Evolutionary conservation across 1,140 invertebrate genomes (phyloP).

Genomic region (Mizuhopecten yessoensis): DNA sequence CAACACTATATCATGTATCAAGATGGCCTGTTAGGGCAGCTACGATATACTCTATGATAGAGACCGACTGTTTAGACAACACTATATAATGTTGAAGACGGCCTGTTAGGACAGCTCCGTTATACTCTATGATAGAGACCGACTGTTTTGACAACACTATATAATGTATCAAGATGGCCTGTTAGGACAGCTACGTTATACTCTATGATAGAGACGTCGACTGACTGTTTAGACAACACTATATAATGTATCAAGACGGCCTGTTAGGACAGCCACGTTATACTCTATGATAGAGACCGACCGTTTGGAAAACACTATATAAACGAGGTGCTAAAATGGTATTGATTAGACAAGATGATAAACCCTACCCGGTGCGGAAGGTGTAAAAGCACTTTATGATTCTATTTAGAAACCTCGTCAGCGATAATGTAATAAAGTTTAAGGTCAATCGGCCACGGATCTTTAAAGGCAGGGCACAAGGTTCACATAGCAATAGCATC

Average conservation of each 20-base stretch:
- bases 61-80: no score
- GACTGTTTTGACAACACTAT: no score
- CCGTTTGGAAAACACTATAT: neutral
- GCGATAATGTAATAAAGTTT: neutral
- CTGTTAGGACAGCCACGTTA: neutral
- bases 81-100: no score
- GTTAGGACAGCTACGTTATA: no score
- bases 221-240: no score
- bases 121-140: no score
- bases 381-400: neutral
- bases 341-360: neutral
- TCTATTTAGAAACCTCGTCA: neutral
- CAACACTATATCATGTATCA: no score
- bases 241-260: neutral
- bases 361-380: neutral
- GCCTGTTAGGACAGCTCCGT: no score
- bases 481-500: neutral
- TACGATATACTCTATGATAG: no score
- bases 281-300: neutral
- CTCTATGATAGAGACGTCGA: no score
- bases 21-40: no score
- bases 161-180: no score
- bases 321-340: neutral
- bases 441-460: neutral
- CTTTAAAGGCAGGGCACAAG: neutral